Evolutionary conservation across 1,140 invertebrate species (phyloP).

Genomic region (Paraescarpia echinospica): DNA sequence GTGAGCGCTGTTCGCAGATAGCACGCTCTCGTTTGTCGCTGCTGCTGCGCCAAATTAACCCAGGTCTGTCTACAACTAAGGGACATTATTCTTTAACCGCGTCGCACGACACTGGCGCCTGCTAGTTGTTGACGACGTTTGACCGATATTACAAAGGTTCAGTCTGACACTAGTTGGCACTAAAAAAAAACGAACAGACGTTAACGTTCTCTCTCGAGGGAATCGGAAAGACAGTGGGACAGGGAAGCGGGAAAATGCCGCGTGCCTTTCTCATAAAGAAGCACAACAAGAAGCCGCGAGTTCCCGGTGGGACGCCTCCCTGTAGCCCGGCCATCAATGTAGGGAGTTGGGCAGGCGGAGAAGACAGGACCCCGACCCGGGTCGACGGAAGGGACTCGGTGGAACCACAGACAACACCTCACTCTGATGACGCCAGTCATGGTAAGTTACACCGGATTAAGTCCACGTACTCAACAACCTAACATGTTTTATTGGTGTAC

Average conservation of each 20-base stretch:
- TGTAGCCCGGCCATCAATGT: neutral
- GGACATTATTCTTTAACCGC: neutral
- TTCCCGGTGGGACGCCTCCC: neutral
- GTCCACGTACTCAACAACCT: too few species aligned
- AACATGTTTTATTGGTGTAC: neutral
- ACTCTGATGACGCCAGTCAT: neutral
- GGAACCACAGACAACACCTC: neutral
- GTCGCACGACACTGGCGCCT: neutral
- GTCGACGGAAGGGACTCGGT: neutral
- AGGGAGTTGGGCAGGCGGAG: neutral
- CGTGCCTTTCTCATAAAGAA: neutral
- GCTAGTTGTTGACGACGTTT: neutral
- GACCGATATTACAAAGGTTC: neutral
- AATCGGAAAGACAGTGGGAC: neutral
- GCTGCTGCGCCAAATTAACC: neutral
- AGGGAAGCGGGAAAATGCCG: neutral
- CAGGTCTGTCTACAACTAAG: neutral
- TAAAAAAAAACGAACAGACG: neutral
- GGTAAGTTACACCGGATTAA: neutral
- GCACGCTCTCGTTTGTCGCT: neutral
- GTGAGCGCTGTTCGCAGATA: neutral
- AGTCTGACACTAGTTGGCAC: neutral
- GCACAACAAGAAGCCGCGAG: neutral
- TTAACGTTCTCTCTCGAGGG: neutral
- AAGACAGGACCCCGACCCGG: neutral